Evolutionary conservation across 2,113 vertebrate genomes (phyloP).

Genomic region (Baryphthengus martii): DNA sequence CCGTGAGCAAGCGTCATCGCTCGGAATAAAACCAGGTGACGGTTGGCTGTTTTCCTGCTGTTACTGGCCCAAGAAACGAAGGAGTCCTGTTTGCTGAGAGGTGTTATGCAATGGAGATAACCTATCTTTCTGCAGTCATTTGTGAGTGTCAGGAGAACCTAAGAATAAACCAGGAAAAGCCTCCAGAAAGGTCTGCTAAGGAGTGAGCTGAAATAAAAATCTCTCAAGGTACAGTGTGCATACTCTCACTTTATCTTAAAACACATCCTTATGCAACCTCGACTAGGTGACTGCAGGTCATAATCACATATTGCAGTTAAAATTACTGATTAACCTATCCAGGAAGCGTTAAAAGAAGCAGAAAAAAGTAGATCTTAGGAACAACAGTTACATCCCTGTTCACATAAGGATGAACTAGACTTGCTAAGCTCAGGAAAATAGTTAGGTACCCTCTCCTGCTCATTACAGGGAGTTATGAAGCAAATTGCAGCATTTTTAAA

Average conservation of each 20-base stretch:
- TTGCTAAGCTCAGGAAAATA: neutral
- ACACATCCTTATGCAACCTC: neutral
- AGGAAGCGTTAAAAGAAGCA: neutral
- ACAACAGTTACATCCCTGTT: neutral
- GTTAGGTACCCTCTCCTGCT: neutral
- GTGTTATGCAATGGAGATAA: neutral
- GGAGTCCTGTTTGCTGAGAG: neutral
- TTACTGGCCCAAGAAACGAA: neutral
- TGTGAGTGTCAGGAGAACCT: neutral
- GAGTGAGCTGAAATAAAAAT: neutral
- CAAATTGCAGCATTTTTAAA: neutral
- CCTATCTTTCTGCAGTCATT: neutral
- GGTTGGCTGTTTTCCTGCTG: neutral
- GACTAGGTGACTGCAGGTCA: neutral
- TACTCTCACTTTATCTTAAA: neutral
- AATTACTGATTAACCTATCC: neutral
- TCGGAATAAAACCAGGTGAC: fast-evolving
- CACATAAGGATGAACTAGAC: neutral
- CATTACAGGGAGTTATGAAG: neutral
- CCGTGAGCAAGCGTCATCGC: neutral
- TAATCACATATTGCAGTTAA: neutral
- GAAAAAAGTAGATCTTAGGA: neutral
- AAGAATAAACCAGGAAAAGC: conserved; percentile 31
- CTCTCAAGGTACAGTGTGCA: neutral
- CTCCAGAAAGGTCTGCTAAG: neutral